Conservation (phyloP, 2,888 invertebrate genomes). For the Liodrosophila aerea region DNA sequence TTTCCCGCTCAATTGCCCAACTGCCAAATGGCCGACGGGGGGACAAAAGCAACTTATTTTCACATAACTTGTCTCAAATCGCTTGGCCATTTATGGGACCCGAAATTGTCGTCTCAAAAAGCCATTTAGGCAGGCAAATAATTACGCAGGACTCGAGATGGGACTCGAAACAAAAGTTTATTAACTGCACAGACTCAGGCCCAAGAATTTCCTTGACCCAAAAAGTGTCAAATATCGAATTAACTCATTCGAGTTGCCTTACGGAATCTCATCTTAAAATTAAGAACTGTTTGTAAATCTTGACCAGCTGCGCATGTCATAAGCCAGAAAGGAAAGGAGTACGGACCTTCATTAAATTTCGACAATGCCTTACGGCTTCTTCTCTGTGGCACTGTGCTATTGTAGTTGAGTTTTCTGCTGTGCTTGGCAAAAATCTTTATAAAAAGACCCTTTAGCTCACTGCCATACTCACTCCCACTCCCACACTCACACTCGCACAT, state of each 20-base stretch:
- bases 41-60: slow-evolving; percentile 66
- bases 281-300: slow-evolving; percentile 58
- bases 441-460: slow-evolving; percentile 37
- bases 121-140: slow-evolving; percentile 76
- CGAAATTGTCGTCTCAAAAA: slow-evolving; percentile 59
- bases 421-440: slow-evolving; percentile 44
- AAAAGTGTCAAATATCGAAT: slow-evolving; percentile 77
- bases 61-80: slow-evolving; percentile 64
- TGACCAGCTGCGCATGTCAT: slow-evolving; percentile 66
- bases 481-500: slow-evolving; percentile 19
- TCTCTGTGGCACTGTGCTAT: slow-evolving; percentile 27
- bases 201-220: slow-evolving; percentile 41
- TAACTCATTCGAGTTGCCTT: slow-evolving; percentile 64
- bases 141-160: slow-evolving; percentile 59
- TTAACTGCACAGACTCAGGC: slow-evolving; percentile 55
- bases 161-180: slow-evolving; percentile 63
- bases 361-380: slow-evolving; percentile 52
- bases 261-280: slow-evolving; percentile 3
- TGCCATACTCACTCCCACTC: not conserved
- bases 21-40: slow-evolving; percentile 28
- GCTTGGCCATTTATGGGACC: slow-evolving; percentile 58
- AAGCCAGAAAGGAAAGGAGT: slow-evolving; percentile 46
- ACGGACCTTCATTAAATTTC: slow-evolving; percentile 79
- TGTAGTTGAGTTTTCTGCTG: slow-evolving; percentile 66
- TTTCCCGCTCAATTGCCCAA: slow-evolving; percentile 14